These are phyloP conservation scores for Catostylus mosaicus DNA, from an alignment of 30 jellyfish, hydroid and myxozoan species.

Conservation along the genomic window DNA sequence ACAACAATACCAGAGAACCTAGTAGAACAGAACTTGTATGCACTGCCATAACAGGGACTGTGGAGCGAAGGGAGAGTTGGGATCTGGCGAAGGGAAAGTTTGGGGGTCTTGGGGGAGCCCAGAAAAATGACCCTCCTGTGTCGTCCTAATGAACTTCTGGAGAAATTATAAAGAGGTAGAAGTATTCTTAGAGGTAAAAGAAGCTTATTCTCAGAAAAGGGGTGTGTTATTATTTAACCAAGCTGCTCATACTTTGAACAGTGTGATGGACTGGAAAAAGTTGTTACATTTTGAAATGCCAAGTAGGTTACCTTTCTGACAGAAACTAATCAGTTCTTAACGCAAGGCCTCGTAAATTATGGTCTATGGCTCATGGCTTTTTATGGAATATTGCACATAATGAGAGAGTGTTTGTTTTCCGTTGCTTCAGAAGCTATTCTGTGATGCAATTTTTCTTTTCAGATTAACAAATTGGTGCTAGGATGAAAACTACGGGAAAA, in stretches of 20 bases:
- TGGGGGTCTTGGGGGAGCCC: too few species aligned
- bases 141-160: too few species aligned
- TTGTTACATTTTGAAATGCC: background rate
- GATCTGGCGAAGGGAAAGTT: too few species aligned
- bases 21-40: too few species aligned
- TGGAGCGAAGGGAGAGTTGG: too few species aligned
- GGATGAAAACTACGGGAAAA: conserved; percentile 25
- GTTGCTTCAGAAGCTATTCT: background rate
- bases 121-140: too few species aligned
- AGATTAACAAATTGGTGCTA: background rate
- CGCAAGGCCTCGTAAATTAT: background rate
- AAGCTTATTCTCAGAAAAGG: too few species aligned
- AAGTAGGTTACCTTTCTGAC: background rate
- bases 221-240: background rate
- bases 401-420: background rate
- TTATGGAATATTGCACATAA: background rate
- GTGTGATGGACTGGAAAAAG: background rate
- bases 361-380: background rate
- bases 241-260: background rate
- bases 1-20: too few species aligned
- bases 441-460: background rate
- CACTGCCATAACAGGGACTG: too few species aligned
- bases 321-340: background rate
- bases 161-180: too few species aligned
- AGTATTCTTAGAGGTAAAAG: too few species aligned